phyloP scores from a whole-genome alignment of 2,888 invertebrate species.

The Notodonta dromedarius region DNA sequence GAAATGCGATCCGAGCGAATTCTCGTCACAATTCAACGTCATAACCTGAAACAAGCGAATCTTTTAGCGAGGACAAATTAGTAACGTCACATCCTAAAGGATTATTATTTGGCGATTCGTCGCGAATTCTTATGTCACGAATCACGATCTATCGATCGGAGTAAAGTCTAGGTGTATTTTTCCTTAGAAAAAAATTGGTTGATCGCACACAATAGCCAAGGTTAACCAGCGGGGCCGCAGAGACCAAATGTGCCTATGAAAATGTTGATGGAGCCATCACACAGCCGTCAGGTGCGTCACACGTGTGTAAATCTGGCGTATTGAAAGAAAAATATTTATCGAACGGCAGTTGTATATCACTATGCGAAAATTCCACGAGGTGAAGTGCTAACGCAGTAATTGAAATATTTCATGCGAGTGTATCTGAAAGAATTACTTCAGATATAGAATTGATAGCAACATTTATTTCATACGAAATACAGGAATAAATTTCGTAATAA shows the following conservation, averaged over 20 bases:
- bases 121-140: background rate
- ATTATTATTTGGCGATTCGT: background rate
- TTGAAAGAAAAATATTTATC: slow-evolving; percentile 2
- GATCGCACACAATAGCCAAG: slow-evolving; percentile 23
- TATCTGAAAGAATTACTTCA: no score
- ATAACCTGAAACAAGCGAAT: slow-evolving; percentile 55
- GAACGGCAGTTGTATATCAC: background rate
- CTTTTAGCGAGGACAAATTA: background rate
- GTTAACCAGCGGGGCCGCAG: slow-evolving; percentile 6
- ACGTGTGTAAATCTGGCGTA: slow-evolving; percentile 24
- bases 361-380: background rate
- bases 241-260: slow-evolving; percentile 11
- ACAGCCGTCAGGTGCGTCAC: slow-evolving; percentile 34
- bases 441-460: no score
- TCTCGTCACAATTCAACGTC: slow-evolving; percentile 31
- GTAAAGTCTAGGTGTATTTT: background rate
- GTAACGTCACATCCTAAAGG: background rate
- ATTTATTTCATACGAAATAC: background rate
- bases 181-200: background rate
- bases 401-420: background rate
- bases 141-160: no score
- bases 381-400: background rate
- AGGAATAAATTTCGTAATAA: background rate
- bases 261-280: slow-evolving; percentile 19
- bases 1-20: slow-evolving; percentile 27